Percentiles rank a stretch among this genome's conserved stretches.
Conservation (phyloP, 2,113 vertebrate genomes). For the Phalacrocorax aristotelis region DNA sequence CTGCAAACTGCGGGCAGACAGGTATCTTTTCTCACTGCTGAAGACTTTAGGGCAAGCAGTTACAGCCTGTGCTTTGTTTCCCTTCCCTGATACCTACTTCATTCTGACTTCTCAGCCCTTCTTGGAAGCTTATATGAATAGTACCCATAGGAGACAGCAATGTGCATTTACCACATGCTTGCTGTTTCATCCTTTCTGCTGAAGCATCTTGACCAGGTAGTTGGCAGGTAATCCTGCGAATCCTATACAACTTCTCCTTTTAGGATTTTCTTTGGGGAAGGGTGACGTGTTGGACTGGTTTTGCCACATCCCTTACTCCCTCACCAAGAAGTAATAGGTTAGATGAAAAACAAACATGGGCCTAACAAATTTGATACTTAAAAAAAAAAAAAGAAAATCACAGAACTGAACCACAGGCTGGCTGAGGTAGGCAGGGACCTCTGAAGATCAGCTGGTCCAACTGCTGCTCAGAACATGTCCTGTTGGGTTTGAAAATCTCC, state of each 20-base stretch:
- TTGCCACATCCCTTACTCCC: neutral
- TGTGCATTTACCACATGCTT: rapidly evolving
- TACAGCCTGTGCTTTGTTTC: neutral
- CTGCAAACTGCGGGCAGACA: rapidly evolving
- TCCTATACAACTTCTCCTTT: neutral
- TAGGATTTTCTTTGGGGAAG: neutral
- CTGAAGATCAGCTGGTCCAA: neutral
- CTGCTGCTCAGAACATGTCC: neutral
- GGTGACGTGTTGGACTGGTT: neutral
- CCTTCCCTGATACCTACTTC: neutral
- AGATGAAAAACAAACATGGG: neutral
- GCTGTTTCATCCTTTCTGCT: neutral
- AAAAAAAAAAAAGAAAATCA: neutral
- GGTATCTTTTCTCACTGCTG: neutral
- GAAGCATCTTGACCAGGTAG: neutral
- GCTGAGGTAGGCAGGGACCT: neutral
- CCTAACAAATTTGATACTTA: neutral
- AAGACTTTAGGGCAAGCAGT: neutral
- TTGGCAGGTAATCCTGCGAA: neutral
- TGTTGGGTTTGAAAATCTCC: neutral
- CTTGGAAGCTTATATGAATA: rapidly evolving
- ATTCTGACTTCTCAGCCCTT: neutral
- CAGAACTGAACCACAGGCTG: neutral
- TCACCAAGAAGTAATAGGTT: neutral
- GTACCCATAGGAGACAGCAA: neutral